Evolutionary conservation across 1,140 invertebrate species (phyloP).

Genomic region (Thereuonema tuberculata): DNA sequence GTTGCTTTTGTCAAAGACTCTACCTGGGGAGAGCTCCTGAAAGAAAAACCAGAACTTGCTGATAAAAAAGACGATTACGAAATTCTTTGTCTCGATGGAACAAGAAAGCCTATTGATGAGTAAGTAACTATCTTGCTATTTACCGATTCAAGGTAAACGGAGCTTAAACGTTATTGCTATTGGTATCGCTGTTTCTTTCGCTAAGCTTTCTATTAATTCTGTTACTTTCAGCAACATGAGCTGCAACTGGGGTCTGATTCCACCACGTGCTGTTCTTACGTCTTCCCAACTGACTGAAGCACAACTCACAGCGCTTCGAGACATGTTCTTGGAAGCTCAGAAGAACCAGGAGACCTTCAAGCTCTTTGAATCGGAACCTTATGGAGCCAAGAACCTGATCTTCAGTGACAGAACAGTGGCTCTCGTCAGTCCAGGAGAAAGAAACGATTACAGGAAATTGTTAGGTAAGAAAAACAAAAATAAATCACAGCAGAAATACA

Average conservation of each 20-base stretch:
- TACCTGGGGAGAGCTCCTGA: constrained; percentile 38
- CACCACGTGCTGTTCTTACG: constrained; percentile 31
- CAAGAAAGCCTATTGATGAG: constrained; percentile 20
- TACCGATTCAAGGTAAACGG: background rate
- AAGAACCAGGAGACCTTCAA: background rate
- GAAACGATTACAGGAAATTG: background rate
- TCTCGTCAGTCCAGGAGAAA: background rate
- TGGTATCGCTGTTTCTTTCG: too few relatives aligned
- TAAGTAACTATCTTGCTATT: constrained; percentile 17
- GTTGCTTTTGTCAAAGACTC: constrained; percentile 38
- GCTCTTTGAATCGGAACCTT: constrained; percentile 10
- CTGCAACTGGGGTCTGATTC: constrained; percentile 38
- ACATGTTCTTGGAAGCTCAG: constrained; percentile 13
- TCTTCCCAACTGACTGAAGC: constrained; percentile 20
- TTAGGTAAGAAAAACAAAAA: background rate
- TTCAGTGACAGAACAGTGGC: constrained; percentile 1
- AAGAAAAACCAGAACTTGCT: constrained; percentile 32
- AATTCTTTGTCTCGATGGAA: constrained; percentile 38
- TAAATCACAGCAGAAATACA: too few relatives aligned
- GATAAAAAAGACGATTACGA: constrained; percentile 35
- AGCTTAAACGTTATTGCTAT: background rate
- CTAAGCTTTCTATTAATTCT: background rate
- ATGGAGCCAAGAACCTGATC: constrained; percentile 1
- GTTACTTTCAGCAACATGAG: constrained; percentile 17
- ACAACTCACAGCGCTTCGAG: constrained; percentile 17